Conservation (phyloP, 2,888 invertebrate species). For the Torymus aiolomorphi region DNA sequence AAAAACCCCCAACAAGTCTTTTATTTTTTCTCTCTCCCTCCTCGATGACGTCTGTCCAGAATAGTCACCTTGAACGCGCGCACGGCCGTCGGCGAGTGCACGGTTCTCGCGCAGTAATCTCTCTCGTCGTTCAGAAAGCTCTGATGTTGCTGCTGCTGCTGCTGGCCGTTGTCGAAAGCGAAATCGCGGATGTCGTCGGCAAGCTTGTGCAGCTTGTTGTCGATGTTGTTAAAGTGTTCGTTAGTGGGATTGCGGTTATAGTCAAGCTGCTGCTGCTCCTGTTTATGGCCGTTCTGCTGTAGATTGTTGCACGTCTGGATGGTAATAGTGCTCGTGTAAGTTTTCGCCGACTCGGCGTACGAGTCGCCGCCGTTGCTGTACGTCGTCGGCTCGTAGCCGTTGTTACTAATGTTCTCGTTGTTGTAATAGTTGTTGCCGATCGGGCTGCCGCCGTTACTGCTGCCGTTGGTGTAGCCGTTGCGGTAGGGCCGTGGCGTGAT, state of each 20-base stretch:
- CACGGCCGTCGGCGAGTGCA: slow-evolving; percentile 30
- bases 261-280: slow-evolving; percentile 32
- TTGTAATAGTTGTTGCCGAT: slow-evolving; percentile 51
- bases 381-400: no score
- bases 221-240: slow-evolving; percentile 52
- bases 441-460: slow-evolving; percentile 30
- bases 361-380: no score
- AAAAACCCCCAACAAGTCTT: no score
- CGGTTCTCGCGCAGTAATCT: slow-evolving; percentile 38
- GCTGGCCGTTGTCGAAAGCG: slow-evolving; percentile 54
- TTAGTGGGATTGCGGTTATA: slow-evolving; percentile 54
- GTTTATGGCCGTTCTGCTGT: slow-evolving; percentile 9
- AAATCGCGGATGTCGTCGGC: slow-evolving; percentile 62
- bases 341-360: slow-evolving; percentile 61
- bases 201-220: slow-evolving; percentile 61
- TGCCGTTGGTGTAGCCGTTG: slow-evolving; percentile 47
- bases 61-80: slow-evolving; percentile 55
- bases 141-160: slow-evolving; percentile 27
- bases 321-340: slow-evolving; percentile 73
- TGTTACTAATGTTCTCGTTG: no score
- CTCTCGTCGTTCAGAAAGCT: slow-evolving; percentile 33
- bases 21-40: no score
- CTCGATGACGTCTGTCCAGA: not conserved
- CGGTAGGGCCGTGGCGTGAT: not conserved
- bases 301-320: slow-evolving; percentile 66